Conservation (phyloP, 1,140 invertebrate genomes). For the Musca vetustissima region DNA sequence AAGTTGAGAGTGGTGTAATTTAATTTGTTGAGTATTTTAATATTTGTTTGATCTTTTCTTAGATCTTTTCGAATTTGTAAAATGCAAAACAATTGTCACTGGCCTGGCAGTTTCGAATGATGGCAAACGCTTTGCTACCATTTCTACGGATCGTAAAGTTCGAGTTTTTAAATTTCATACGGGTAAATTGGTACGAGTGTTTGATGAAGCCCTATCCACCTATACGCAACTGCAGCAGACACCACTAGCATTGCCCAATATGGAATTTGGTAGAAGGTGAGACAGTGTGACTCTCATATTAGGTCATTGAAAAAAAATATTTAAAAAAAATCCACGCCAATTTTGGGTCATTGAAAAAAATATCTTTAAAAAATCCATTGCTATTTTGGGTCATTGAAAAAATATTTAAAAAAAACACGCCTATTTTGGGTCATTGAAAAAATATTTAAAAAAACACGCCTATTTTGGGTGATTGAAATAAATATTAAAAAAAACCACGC, state of each 20-base stretch:
- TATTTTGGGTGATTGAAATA: too few species aligned
- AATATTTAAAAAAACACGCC: too few species aligned
- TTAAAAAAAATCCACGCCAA: too few species aligned
- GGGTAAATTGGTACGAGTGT: slow-evolving; percentile 85
- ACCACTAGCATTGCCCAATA: slow-evolving; percentile 90
- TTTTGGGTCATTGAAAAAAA: too few species aligned
- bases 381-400: too few species aligned
- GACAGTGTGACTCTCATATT: too few species aligned
- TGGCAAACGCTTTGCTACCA: slow-evolving; percentile 85
- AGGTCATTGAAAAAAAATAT: too few species aligned
- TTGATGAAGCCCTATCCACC: slow-evolving; percentile 89
- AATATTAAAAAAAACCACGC: too few species aligned
- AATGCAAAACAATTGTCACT: slow-evolving; percentile 78
- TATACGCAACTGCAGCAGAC: slow-evolving; percentile 88
- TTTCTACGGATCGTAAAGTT: slow-evolving; percentile 82
- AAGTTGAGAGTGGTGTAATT: not conserved
- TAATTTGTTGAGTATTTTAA: not conserved
- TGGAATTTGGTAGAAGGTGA: slow-evolving; percentile 94
- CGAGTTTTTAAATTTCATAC: slow-evolving; percentile 88
- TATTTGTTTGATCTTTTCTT: not conserved
- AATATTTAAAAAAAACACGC: too few species aligned
- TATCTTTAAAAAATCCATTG: too few species aligned
- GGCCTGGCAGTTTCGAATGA: slow-evolving; percentile 81
- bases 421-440: too few species aligned
- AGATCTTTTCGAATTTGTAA: slow-evolving; percentile 95